Conservation (phyloP, 2,797 vertebrate species). For the Orestias chungarensis region DNA sequence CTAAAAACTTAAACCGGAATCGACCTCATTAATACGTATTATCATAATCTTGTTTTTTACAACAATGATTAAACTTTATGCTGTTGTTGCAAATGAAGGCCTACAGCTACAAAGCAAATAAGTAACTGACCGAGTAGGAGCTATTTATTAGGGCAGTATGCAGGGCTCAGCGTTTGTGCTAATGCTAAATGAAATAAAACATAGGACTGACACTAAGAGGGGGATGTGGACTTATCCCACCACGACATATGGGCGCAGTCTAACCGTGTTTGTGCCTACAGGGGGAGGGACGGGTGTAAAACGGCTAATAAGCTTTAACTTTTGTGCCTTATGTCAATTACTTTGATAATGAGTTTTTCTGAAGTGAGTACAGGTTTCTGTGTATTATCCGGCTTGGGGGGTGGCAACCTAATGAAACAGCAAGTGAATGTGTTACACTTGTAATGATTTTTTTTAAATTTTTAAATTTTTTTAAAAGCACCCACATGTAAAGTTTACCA, state of each 20-base stretch:
- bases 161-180: conserved; percentile 15
- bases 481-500: not conserved
- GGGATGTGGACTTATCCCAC: conserved; percentile 51
- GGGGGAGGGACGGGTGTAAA: conserved; percentile 9
- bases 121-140: conserved; percentile 1
- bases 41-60: not conserved
- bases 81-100: not conserved
- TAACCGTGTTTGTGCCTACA: conserved; percentile 21
- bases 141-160: conserved; percentile 43
- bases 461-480: too few species aligned
- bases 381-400: conserved; percentile 13
- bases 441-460: too few species aligned
- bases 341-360: conserved; percentile 43
- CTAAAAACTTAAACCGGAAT: not conserved
- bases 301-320: conserved; percentile 48
- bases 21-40: not conserved
- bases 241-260: conserved; percentile 62
- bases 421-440: conserved; percentile 18
- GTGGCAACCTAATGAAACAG: conserved; percentile 23
- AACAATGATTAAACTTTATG: not conserved
- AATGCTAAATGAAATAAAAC: conserved; percentile 42
- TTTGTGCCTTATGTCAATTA: conserved; percentile 35
- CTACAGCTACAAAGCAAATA: conserved; percentile 21
- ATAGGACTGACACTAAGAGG: conserved; percentile 44
- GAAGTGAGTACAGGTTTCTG: conserved; percentile 12